These are phyloP conservation scores for Copidosoma floridanum DNA, from an alignment of 1,140 invertebrate species.

Conservation along the genomic window DNA sequence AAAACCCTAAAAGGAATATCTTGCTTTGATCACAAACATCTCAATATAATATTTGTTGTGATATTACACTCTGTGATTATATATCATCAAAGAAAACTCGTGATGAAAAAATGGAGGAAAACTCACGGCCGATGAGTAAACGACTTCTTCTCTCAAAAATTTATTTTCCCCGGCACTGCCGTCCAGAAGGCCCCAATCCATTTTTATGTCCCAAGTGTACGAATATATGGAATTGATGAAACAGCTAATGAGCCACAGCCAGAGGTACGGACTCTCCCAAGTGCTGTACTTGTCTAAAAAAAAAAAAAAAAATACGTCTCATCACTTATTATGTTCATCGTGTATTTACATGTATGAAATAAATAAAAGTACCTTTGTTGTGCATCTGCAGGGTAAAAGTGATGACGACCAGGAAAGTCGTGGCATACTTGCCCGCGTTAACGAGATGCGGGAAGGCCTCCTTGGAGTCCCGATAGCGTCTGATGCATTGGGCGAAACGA, in stretches of 20 bases:
- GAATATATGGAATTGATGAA: conserved; percentile 77
- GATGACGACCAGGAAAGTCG: conserved; percentile 92
- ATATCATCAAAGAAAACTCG: conserved; percentile 11
- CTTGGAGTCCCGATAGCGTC: conserved; percentile 86
- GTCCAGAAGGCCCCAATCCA: conserved; percentile 92
- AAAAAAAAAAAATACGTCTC: background rate
- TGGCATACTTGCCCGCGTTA: conserved; percentile 98
- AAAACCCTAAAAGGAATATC: conserved; percentile 67
- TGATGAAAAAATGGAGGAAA: conserved; percentile 25
- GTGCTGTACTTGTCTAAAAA: conserved; percentile 44
- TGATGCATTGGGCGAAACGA: conserved; percentile 94
- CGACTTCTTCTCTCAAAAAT: conserved; percentile 68
- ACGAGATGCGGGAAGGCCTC: conserved; percentile 93
- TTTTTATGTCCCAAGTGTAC: conserved; percentile 86
- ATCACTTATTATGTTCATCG: too few relatives aligned
- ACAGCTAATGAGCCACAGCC: conserved; percentile 68
- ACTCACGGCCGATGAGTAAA: conserved; percentile 64
- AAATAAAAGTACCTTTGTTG: conserved; percentile 62
- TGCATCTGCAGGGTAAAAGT: conserved; percentile 76
- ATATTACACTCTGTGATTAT: conserved; percentile 1
- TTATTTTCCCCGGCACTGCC: conserved; percentile 75
- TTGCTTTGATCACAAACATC: conserved; percentile 28
- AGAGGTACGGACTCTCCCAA: conserved; percentile 67
- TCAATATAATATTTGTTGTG: conserved; percentile 17
- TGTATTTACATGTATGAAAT: too few relatives aligned